Evolutionary conservation across 37 sponge, comb jelly and placozoan species (phyloP).

Genomic region (Chondrosia reniformis): DNA sequence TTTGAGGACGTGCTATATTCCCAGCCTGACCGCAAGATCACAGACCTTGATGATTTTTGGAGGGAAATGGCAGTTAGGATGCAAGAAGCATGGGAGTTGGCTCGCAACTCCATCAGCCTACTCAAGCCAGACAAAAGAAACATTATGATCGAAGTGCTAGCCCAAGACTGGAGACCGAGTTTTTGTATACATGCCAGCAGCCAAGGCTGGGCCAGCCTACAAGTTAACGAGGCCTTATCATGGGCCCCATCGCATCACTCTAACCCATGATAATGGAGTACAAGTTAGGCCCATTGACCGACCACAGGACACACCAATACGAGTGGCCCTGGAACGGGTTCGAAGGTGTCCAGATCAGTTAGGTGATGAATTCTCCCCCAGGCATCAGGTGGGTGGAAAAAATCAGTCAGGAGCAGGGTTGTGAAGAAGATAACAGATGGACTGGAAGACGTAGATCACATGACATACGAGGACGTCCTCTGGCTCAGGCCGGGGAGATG

Average conservation of each 20-base stretch:
- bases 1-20: not conserved
- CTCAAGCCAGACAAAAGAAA: conserved; percentile 25
- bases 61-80: not conserved
- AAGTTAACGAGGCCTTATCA: conserved; percentile 20
- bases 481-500: not conserved
- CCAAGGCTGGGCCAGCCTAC: not conserved
- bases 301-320: conserved; percentile 9
- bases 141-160: conserved; percentile 19
- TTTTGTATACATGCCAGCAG: conserved; percentile 34
- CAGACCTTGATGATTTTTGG: conserved; percentile 6
- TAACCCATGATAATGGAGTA: not conserved
- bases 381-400: not conserved
- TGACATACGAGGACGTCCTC: not conserved
- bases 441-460: not conserved
- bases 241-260: conserved; percentile 22
- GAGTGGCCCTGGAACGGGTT: conserved; percentile 26
- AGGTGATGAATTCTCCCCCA: not conserved
- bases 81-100: conserved; percentile 31
- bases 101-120: not conserved
- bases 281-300: conserved; percentile 5
- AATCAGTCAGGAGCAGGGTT: not conserved
- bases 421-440: not conserved
- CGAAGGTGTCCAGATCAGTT: conserved; percentile 8
- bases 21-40: not conserved
- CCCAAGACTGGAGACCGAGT: conserved; percentile 21